Conservation (phyloP, 64 coral and sea anemone genomes). For the Platygyra sinensis region DNA sequence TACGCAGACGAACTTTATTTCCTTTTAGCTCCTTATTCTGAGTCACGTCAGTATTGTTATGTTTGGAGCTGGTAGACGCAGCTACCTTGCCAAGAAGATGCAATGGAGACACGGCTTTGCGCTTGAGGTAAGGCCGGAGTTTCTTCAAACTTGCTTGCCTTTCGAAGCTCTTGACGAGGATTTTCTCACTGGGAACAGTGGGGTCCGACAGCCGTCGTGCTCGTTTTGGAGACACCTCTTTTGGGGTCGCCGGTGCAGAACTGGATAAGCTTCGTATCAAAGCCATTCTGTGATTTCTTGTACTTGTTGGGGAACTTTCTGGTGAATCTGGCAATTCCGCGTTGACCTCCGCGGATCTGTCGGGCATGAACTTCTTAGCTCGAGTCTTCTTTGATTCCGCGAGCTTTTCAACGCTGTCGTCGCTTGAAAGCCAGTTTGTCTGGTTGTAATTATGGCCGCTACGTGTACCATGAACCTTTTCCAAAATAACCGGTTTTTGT, state of each 20-base stretch:
- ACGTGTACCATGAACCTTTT: not conserved
- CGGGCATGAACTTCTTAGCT: not conserved
- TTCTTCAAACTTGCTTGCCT: constrained; percentile 7
- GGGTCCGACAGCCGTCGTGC: constrained; percentile 28
- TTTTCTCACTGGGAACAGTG: not conserved
- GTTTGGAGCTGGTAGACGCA: not conserved
- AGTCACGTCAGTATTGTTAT: not conserved
- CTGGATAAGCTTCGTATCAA: constrained; percentile 18
- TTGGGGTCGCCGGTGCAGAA: not conserved
- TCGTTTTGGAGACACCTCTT: not conserved
- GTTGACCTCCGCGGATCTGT: not conserved
- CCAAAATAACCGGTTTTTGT: not conserved
- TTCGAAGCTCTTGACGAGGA: constrained; percentile 2
- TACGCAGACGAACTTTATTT: not conserved
- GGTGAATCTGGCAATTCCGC: not conserved
- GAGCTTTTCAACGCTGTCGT: not conserved
- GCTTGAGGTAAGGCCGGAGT: not conserved
- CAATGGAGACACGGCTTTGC: constrained; percentile 14
- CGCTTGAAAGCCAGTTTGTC: not conserved
- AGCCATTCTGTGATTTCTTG: not conserved
- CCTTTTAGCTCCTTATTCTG: not conserved
- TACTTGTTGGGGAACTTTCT: not conserved
- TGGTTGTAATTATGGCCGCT: constrained; percentile 1
- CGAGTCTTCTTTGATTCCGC: not conserved
- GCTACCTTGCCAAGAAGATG: constrained; percentile 18